Evolutionary conservation across 1,140 invertebrate genomes (phyloP).

Genomic region (Neodiprion pinetum): DNA sequence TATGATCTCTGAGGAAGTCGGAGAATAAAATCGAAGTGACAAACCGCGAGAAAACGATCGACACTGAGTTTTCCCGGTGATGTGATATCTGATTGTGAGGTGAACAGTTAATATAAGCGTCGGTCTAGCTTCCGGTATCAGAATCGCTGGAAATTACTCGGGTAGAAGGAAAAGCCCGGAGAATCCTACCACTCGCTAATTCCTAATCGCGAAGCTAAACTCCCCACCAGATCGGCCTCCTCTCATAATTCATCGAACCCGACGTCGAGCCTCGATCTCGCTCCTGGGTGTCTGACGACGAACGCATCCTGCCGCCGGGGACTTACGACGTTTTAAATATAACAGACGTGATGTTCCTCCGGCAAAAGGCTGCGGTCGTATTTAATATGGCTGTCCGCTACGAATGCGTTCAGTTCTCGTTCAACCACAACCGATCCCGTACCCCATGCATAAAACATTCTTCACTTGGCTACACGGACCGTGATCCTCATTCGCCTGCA

Average conservation of each 20-base stretch:
- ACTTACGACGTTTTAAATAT: neutral
- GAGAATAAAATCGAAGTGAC: too few relatives aligned
- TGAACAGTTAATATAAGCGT: neutral
- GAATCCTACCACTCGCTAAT: neutral
- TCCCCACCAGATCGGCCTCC: neutral
- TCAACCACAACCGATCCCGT: neutral
- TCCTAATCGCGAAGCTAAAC: neutral
- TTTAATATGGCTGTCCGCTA: neutral
- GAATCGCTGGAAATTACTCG: neutral
- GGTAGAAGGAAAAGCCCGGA: too few relatives aligned
- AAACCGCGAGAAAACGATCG: too few relatives aligned
- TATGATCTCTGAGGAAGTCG: too few relatives aligned
- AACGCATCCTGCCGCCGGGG: neutral
- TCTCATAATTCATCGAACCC: constrained; percentile 1
- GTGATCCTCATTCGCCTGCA: too few relatives aligned
- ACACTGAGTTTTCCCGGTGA: too few relatives aligned
- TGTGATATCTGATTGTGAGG: too few relatives aligned
- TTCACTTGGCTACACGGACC: too few relatives aligned
- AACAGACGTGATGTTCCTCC: neutral
- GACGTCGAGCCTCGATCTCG: neutral
- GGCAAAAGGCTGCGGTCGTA: neutral
- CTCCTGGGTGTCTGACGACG: neutral
- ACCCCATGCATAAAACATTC: too few relatives aligned
- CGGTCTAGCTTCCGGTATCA: neutral
- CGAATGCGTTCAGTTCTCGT: neutral